Evolutionary conservation across 1,140 invertebrate species (phyloP).

Genomic region (Psix sp.): DNA sequence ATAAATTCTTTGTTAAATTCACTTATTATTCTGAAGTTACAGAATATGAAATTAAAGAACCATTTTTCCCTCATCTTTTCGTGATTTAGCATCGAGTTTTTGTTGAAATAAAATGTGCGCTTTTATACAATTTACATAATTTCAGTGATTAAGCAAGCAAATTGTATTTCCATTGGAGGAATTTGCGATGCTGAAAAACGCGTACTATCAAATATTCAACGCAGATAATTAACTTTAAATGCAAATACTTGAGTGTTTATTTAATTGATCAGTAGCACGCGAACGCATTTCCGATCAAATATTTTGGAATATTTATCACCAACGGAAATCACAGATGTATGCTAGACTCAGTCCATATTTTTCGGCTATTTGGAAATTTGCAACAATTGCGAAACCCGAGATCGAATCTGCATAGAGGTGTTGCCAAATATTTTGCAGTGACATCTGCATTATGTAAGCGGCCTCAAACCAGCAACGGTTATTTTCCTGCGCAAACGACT

Average conservation of each 20-base stretch:
- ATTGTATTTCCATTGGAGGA: conserved; percentile 21
- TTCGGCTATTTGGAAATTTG: conserved; percentile 57
- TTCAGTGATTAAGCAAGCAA: conserved; percentile 17
- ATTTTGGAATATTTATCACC: conserved; percentile 56
- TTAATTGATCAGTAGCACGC: conserved; percentile 21
- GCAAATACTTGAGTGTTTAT: conserved; percentile 11
- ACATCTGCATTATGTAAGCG: conserved; percentile 64
- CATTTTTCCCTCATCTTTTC: not conserved
- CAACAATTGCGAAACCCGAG: conserved; percentile 40
- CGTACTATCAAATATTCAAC: conserved; percentile 13
- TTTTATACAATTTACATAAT: too few relatives aligned
- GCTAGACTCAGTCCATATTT: conserved; percentile 50
- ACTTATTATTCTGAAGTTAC: too few relatives aligned
- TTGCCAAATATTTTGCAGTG: conserved; percentile 65
- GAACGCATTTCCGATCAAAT: conserved; percentile 46
- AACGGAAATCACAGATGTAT: conserved; percentile 29
- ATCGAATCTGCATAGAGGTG: conserved; percentile 51
- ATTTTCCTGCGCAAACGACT: conserved; percentile 59
- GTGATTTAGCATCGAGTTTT: too few relatives aligned
- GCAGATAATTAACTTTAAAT: conserved; percentile 8
- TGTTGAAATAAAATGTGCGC: too few relatives aligned
- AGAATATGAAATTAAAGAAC: too few relatives aligned
- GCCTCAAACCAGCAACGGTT: conserved; percentile 54
- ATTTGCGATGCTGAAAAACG: not conserved
- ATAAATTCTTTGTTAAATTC: too few relatives aligned